Percentiles rank a stretch among this genome's conserved stretches.
phyloP scores from a whole-genome alignment of 2,113 vertebrate genomes.

The Hippocampus mohnikei region DNA sequence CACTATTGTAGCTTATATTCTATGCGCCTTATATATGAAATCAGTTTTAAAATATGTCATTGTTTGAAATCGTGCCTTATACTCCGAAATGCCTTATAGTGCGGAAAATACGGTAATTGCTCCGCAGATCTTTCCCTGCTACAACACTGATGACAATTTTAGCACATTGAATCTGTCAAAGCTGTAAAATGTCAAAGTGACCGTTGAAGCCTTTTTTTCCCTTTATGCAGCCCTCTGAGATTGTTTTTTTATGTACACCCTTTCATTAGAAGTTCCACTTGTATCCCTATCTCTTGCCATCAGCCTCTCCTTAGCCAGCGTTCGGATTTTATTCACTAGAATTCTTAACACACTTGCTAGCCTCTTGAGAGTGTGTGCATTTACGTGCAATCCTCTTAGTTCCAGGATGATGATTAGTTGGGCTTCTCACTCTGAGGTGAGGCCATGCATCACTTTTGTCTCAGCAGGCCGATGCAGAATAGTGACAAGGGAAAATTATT shows the following conservation, averaged over 20 bases:
- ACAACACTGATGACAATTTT: neutral
- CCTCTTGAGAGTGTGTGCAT: neutral
- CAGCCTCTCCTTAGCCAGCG: neutral
- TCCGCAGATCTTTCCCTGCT: too few relatives aligned
- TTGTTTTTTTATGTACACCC: neutral
- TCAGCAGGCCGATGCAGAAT: neutral
- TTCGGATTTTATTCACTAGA: conserved; percentile 12
- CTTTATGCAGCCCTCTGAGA: neutral
- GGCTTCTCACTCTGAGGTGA: conserved; percentile 37
- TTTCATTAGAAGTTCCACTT: neutral
- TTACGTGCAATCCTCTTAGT: conserved; percentile 24
- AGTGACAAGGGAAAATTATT: neutral
- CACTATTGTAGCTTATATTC: too few relatives aligned
- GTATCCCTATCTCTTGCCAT: neutral
- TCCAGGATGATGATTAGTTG: conserved; percentile 16
- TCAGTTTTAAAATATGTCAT: too few relatives aligned
- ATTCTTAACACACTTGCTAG: conserved; percentile 12
- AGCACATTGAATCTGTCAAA: neutral
- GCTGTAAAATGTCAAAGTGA: neutral
- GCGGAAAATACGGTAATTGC: too few relatives aligned
- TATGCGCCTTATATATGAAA: too few relatives aligned
- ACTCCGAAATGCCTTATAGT: too few relatives aligned
- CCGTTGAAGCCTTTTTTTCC: neutral
- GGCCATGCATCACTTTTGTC: conserved; percentile 16
- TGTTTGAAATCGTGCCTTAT: too few relatives aligned